phyloP scores from a whole-genome alignment of 1,140 invertebrate species.

The Heliothis virescens region DNA sequence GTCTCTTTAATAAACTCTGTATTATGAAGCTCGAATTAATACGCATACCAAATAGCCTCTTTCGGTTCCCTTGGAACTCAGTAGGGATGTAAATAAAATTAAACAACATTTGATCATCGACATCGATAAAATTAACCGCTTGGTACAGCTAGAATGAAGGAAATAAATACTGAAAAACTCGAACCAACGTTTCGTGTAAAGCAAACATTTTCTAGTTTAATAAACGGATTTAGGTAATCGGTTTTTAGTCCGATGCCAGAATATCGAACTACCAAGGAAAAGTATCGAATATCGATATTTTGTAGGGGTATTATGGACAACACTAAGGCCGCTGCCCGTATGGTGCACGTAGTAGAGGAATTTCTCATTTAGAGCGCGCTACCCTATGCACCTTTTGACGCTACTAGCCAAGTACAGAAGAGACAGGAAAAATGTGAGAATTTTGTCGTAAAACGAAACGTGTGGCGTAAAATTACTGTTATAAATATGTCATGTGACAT shows the following conservation, averaged over 20 bases:
- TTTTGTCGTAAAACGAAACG: constrained; percentile 9
- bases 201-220: constrained; percentile 18
- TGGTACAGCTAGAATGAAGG: too few species aligned
- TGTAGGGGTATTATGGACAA: constrained; percentile 28
- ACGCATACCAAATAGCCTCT: constrained; percentile 61
- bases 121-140: constrained; percentile 40
- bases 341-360: constrained; percentile 63
- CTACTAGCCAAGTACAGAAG: constrained; percentile 18
- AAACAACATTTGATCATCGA: background rate
- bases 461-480: background rate
- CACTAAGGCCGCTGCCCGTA: constrained; percentile 53
- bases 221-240: constrained; percentile 2
- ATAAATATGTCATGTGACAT: constrained; percentile 14
- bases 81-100: constrained; percentile 49
- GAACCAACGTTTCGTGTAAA: background rate
- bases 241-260: background rate
- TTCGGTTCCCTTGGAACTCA: constrained; percentile 41
- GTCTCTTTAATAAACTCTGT: constrained; percentile 69
- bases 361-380: constrained; percentile 73
- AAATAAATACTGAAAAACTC: constrained; percentile 9
- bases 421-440: constrained; percentile 40
- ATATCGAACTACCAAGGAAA: background rate
- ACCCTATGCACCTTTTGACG: constrained; percentile 68
- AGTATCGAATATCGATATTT: constrained; percentile 15
- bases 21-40: constrained; percentile 71